A percentile compares a stretch with the other conserved stretches of the same genome.
Conservation (phyloP, 2,113 vertebrate genomes). For the Paradoxurus hermaphroditus region DNA sequence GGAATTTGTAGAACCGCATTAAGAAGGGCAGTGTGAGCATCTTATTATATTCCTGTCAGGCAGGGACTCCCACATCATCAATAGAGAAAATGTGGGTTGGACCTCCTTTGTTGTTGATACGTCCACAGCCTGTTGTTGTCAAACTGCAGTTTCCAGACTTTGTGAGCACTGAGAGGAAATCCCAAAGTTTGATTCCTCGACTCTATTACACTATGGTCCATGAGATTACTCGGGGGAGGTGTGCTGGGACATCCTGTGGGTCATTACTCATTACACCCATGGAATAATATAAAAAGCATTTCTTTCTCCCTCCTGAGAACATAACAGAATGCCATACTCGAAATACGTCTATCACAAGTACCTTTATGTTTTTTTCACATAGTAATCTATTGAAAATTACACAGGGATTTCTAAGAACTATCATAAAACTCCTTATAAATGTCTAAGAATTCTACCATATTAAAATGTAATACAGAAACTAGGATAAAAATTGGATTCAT, state of each 20-base stretch:
- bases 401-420: neutral
- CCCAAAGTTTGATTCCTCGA: neutral
- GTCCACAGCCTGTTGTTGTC: neutral
- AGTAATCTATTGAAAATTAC: neutral
- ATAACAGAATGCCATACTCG: neutral
- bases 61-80: neutral
- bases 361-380: neutral
- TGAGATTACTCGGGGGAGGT: neutral
- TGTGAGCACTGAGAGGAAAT: neutral
- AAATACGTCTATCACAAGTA: neutral
- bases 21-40: neutral
- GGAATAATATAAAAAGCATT: neutral
- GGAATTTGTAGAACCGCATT: neutral
- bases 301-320: neutral
- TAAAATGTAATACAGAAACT: slow-evolving; percentile 52
- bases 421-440: neutral
- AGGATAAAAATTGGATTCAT: slow-evolving; percentile 41
- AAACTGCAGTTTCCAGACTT: neutral
- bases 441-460: slow-evolving; percentile 24
- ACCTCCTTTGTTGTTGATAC: neutral
- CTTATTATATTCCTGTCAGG: neutral
- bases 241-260: neutral
- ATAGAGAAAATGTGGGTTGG: neutral
- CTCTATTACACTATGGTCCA: neutral
- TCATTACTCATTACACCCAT: neutral